Evolutionary conservation across 1,140 invertebrate species (phyloP).

Genomic region (Tetramorium simillimum): DNA sequence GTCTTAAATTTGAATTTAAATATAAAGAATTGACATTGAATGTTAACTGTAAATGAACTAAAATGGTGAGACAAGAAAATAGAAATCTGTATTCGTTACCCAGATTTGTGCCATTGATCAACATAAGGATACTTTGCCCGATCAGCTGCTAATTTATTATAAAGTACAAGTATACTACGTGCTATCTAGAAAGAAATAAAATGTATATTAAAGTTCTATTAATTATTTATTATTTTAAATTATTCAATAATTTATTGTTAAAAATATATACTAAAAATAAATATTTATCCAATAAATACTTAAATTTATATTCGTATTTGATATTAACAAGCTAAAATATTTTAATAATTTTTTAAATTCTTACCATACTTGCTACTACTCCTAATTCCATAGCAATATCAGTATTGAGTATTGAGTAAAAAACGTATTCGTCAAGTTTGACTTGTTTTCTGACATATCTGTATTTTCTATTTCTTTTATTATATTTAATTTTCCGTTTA

Average conservation of each 20-base stretch:
- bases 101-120: conserved; percentile 66
- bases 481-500: not conserved
- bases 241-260: not conserved
- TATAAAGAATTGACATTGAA: not conserved
- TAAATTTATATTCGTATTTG: not conserved
- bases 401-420: conserved; percentile 77
- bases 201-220: not conserved
- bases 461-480: not conserved
- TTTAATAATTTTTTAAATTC: not conserved
- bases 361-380: conserved; percentile 55
- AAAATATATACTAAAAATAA: not conserved
- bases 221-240: not conserved
- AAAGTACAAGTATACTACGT: conserved; percentile 63
- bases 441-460: not conserved
- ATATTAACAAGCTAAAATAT: not conserved
- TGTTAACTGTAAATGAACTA: not conserved
- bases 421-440: conserved; percentile 60
- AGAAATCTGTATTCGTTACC: conserved; percentile 57
- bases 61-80: not conserved
- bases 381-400: conserved; percentile 62
- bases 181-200: conserved; percentile 68
- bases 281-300: not conserved
- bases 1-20: not conserved
- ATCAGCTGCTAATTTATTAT: conserved; percentile 61
- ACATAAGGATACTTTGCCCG: conserved; percentile 57